Conservation (phyloP, 2,113 vertebrate species). For the Oreochromis niloticus region DNA sequence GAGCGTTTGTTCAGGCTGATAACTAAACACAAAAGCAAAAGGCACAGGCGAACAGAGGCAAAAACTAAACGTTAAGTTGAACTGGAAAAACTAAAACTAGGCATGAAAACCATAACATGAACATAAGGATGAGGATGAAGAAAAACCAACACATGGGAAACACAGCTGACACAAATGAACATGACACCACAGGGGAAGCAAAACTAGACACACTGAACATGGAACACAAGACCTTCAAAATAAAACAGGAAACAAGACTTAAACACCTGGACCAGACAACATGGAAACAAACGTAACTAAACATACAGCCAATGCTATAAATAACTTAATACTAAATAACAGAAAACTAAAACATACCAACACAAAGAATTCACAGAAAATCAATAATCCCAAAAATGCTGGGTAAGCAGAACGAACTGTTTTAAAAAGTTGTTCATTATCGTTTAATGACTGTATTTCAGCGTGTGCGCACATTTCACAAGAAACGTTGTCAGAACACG, state of each 20-base stretch:
- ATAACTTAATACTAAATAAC: neutral
- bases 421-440: neutral
- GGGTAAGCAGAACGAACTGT: rapidly evolving
- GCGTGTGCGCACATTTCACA: neutral
- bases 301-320: neutral
- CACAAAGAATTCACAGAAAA: neutral
- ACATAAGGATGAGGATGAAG: neutral
- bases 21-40: neutral
- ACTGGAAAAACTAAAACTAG: neutral
- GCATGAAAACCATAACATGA: neutral
- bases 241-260: neutral
- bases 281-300: neutral
- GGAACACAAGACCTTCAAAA: neutral
- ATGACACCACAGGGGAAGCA: neutral
- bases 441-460: neutral
- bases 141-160: neutral
- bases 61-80: neutral
- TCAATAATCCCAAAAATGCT: neutral
- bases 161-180: neutral
- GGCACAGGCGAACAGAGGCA: neutral
- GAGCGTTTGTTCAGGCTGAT: neutral
- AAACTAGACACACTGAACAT: neutral
- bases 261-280: neutral
- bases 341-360: neutral
- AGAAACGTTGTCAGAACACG: neutral